Evolutionary conservation across 1,140 invertebrate species (phyloP).

Genomic region (Chelonus insularis): DNA sequence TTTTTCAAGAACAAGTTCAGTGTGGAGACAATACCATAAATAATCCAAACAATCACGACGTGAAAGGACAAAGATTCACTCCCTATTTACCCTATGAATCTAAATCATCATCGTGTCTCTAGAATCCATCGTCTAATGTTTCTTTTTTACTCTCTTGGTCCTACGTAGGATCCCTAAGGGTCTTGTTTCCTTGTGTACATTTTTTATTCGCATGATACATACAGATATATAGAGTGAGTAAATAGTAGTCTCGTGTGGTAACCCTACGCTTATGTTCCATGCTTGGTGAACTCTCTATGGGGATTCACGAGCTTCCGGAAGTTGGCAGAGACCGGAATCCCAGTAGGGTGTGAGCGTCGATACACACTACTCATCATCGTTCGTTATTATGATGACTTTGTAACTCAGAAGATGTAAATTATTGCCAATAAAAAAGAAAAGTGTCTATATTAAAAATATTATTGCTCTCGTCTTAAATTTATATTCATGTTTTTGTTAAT

Average conservation of each 20-base stretch:
- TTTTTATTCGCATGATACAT: not conserved
- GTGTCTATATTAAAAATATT: not conserved
- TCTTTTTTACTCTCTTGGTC: not conserved
- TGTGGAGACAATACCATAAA: constrained; percentile 25
- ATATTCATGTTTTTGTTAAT: no score
- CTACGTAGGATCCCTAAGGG: not conserved
- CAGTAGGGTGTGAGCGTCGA: constrained; percentile 20
- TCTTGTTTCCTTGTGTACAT: not conserved
- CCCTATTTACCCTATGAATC: constrained; percentile 9
- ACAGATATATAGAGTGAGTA: not conserved
- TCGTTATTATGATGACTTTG: not conserved
- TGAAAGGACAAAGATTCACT: constrained; percentile 23
- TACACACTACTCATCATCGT: not conserved
- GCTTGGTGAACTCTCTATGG: constrained; percentile 25
- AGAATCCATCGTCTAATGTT: constrained; percentile 23
- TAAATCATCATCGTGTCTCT: constrained; percentile 28
- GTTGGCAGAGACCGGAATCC: constrained; percentile 24
- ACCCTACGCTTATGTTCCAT: constrained; percentile 29
- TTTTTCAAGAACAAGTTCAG: not conserved
- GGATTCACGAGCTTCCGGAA: constrained; percentile 20
- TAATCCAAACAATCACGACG: constrained; percentile 30
- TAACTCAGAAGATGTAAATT: not conserved
- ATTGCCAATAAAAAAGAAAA: not conserved
- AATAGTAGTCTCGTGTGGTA: constrained; percentile 12
- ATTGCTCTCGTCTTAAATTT: no score